Conservation (phyloP, 1,140 invertebrate species). For the Trichoplusia ni region DNA sequence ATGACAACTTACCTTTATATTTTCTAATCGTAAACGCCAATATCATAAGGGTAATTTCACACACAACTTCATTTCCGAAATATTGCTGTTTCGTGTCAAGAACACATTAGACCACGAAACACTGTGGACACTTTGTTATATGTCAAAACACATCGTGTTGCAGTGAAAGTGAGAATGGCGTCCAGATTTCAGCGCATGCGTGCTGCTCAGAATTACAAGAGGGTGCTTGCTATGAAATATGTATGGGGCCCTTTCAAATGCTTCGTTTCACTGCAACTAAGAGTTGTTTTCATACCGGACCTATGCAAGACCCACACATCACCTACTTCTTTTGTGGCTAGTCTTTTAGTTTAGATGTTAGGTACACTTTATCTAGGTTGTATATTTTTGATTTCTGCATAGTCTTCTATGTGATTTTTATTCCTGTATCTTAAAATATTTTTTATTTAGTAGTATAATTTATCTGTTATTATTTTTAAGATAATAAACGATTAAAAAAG, state of each 20-base stretch:
- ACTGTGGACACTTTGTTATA: slow-evolving; percentile 60
- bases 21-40: slow-evolving; percentile 51
- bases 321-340: too few relatives aligned
- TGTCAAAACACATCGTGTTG: slow-evolving; percentile 72
- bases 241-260: slow-evolving; percentile 36
- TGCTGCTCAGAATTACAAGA: slow-evolving; percentile 37
- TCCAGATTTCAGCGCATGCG: slow-evolving; percentile 73
- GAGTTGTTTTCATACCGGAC: background rate
- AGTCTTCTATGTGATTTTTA: too few relatives aligned
- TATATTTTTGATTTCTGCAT: too few relatives aligned
- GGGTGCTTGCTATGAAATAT: slow-evolving; percentile 51
- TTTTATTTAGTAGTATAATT: too few relatives aligned
- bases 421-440: too few relatives aligned
- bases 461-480: too few relatives aligned
- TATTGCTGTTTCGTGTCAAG: slow-evolving; percentile 74
- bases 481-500: too few relatives aligned
- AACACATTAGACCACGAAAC: slow-evolving; percentile 66
- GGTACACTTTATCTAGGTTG: too few relatives aligned
- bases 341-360: too few relatives aligned
- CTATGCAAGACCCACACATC: background rate
- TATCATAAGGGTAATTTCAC: slow-evolving; percentile 74
- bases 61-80: slow-evolving; percentile 64
- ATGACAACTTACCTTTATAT: slow-evolving; percentile 54
- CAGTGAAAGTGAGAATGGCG: slow-evolving; percentile 74
- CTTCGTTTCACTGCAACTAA: background rate